Base-by-base conservation (phyloP, 2,888 invertebrate species). In the Melieria picta region DNA sequence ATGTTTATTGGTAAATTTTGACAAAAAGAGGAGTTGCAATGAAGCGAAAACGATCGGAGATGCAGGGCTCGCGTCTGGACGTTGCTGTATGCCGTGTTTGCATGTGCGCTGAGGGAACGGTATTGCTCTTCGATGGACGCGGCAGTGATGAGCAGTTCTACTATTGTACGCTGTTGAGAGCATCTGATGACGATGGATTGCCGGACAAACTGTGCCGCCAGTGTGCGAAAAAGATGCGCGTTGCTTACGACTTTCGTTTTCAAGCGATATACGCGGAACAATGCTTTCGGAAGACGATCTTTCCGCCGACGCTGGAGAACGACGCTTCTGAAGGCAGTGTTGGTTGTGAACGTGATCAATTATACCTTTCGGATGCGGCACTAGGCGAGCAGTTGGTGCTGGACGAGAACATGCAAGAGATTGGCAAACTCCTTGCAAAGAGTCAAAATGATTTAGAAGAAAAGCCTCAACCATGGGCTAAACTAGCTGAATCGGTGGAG, bases 71-170 rank as follows among this genome's bases (percentile, higher is more conserved):
- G 30, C 30, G 30, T 30, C 30, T 30, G 10, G 75, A 77, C 13
- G 76, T 72, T 55, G 56, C 73, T 13, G 74, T 75, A 10, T 78
- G 77, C 61, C 75, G 78, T 42, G 77, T 78, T 5, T 78, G 78
- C 45, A 58, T 77, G 42, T 73, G 74, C 56, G 69, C 74, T 9
- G 72, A 70, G 9, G 78, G 78, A 3, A 77, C 71, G 65, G 72
- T 76, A 47, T 16, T 55, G 42, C 72, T 78, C 45, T 77, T 75
- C 13, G 77, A 78, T 75, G 78, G 72, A 13, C 72, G 69, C 62
- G 78, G 78, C 10, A 75, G 75, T 11, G 76, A 78, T 57, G 77
- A 77, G 42, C 74, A 77, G 65, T 78, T 77, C 71, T 74, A 75
- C 30, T 77, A 73, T 60, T 77, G 75, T 50, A 78, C 78, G 30